Evolutionary conservation across 2,888 invertebrate species (phyloP).

Genomic region (Tetranychus piercei): DNA sequence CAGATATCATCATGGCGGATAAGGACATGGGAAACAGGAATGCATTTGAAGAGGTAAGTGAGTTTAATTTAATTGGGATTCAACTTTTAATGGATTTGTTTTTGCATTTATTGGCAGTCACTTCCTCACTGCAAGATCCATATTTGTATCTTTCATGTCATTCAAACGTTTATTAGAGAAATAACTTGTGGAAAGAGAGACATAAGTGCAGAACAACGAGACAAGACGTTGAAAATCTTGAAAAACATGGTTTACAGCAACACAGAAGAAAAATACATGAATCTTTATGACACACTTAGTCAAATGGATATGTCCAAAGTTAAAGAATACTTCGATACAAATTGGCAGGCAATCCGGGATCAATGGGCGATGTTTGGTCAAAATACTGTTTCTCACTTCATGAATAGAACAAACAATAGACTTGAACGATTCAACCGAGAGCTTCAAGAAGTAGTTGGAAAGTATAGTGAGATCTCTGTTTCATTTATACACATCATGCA

Average conservation of each 20-base stretch:
- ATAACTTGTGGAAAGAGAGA: not conserved
- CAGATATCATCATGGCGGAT: not conserved
- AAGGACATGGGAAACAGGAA: slow-evolving; percentile 1
- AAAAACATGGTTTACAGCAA: not conserved
- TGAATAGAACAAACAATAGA: not conserved
- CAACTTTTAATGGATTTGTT: too few relatives aligned
- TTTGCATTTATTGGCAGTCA: not conserved
- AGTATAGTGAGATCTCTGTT: not conserved
- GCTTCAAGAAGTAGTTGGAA: not conserved
- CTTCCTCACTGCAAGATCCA: not conserved
- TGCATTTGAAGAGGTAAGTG: not conserved
- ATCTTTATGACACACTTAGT: not conserved
- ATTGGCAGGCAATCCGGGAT: not conserved
- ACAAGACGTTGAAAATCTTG: not conserved
- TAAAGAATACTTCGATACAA: not conserved
- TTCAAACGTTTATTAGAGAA: not conserved
- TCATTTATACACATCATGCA: not conserved
- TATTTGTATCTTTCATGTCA: slow-evolving; percentile 2
- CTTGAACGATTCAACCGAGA: slow-evolving; percentile 1
- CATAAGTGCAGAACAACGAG: not conserved
- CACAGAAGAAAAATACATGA: not conserved
- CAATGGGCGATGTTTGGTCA: slow-evolving; percentile 7
- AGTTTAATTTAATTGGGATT: not conserved
- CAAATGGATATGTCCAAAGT: not conserved
- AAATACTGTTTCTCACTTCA: not conserved